Evolutionary conservation across 2,797 vertebrate species (phyloP).

Genomic region (Eremophila alpestris): DNA sequence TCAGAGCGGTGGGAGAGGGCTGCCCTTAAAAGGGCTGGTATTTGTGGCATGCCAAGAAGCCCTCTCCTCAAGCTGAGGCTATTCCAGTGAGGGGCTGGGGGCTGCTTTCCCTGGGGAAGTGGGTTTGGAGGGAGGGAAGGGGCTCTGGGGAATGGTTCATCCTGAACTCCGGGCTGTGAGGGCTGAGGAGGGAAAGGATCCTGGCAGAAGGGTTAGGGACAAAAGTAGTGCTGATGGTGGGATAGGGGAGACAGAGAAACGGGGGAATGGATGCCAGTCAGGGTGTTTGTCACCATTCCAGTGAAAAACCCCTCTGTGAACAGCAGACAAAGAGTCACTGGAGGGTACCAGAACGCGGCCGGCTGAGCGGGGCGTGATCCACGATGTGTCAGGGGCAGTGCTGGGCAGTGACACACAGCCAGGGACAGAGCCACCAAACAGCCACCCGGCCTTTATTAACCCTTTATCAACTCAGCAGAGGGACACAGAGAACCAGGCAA

Average conservation of each 20-base stretch:
- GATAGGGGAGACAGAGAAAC: neutral
- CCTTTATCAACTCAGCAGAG: neutral
- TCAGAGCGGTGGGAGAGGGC: neutral
- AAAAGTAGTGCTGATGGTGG: neutral
- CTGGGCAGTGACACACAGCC: neutral
- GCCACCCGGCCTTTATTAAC: neutral
- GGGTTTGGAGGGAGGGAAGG: neutral
- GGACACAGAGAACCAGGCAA: fast-evolving
- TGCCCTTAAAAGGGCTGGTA: conserved; percentile 67
- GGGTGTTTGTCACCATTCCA: neutral
- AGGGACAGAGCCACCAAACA: neutral
- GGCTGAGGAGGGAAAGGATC: neutral
- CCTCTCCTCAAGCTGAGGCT: conserved; percentile 13
- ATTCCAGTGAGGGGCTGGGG: neutral
- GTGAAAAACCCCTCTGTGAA: neutral
- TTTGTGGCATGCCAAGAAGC: neutral
- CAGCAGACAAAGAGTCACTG: neutral
- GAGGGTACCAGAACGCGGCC: fast-evolving
- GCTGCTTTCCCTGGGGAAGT: neutral
- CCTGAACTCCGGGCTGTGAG: fast-evolving
- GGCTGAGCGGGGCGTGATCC: fast-evolving
- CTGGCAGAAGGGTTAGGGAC: neutral
- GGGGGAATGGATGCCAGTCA: neutral
- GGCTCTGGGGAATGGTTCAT: fast-evolving
- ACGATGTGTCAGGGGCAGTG: neutral